phyloP scores from a whole-genome alignment of 2,113 vertebrate species.

The Laticauda colubrina region DNA sequence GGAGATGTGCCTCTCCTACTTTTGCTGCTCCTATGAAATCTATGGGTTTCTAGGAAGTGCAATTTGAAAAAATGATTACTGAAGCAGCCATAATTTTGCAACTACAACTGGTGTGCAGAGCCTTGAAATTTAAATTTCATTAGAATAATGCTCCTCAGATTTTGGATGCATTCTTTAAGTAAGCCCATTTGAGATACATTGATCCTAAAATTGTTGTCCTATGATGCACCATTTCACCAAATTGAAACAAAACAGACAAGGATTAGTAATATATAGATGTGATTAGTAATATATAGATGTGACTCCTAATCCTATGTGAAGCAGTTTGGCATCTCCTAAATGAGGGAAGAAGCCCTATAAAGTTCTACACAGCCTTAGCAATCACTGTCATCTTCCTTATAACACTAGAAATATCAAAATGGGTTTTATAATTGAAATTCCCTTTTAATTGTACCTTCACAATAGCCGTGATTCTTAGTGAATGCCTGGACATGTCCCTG shows the following conservation, averaged over 20 bases:
- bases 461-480: not conserved
- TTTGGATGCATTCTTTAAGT: not conserved
- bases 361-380: not conserved
- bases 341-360: not conserved
- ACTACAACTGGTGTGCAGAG: not conserved
- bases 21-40: not conserved
- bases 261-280: not conserved
- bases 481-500: not conserved
- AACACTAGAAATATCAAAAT: not conserved
- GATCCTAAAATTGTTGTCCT: not conserved
- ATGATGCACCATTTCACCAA: not conserved
- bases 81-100: not conserved
- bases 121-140: not conserved
- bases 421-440: not conserved
- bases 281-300: not conserved
- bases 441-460: not conserved
- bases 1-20: not conserved
- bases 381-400: not conserved
- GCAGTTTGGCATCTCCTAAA: not conserved
- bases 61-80: too few species aligned
- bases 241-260: not conserved
- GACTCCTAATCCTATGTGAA: not conserved
- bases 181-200: not conserved
- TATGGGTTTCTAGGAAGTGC: too few species aligned
- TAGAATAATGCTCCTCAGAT: not conserved